Evolutionary conservation across 2,113 vertebrate species (phyloP), one percentile per base, ranked within the genome.

Genomic region (Machaerirhynchus nigripectus): DNA sequence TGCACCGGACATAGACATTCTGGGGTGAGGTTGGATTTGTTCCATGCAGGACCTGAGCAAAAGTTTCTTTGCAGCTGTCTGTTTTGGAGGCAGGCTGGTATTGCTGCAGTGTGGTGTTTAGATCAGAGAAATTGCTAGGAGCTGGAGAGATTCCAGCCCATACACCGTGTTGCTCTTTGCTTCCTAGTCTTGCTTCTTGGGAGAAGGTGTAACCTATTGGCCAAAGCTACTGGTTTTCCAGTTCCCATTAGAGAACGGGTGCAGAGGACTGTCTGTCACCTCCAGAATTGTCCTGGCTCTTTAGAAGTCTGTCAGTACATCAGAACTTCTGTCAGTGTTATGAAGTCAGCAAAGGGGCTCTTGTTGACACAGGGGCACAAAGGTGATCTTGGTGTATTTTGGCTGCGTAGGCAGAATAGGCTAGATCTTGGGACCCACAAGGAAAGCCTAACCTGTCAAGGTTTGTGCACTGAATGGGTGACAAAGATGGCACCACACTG

Each of bases 1-100:
- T 87, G 44, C 5, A 1, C 33, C 42, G 46, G 76, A 33, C 8
- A 0, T 2, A 5, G 9, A 5, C 18, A 3, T 4, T 52, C 17
- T 19, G 52, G 44, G 11, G 3, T 33, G 50, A 73, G 27, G 9
- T 6, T 76, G 40, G 27, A 26, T 67, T 60, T 74, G 68, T n/a
- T 65, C 44, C 7, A 1, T 10, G 49, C 42, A 40, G 61, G 56
- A 35, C 59, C 47, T 46, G 70, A 55, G 28, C 18, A 49, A 8
- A 88, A 80, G 55, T 90, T 74, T 79, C 30, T 81, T 81, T 47
- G 50, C 40, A 86, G 68, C 52, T 91, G 52, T 40, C 20, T 56
- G 26, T 53, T 91, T 42, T 70, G 57, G 40, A 77, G 37, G 28
- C 63, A n/a, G 28, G 18, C 31, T 69, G 65, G 33, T 59, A 14